Percentiles rank a stretch among this genome's conserved stretches.
These are phyloP conservation scores for Macaca mulatta DNA, from an alignment of 2,113 vertebrate species.

Conservation along the genomic window DNA sequence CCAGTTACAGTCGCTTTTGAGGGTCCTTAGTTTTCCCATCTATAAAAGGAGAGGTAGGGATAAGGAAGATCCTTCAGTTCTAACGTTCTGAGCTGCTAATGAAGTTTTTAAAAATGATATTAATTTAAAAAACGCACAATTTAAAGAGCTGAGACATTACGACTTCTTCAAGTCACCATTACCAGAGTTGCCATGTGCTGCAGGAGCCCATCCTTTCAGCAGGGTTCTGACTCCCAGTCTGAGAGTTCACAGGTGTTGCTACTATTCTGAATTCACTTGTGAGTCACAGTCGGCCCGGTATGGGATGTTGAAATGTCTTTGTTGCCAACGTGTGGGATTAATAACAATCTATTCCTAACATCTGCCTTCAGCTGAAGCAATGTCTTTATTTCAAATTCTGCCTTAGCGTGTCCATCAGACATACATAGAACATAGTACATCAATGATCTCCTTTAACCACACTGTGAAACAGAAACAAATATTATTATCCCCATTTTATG, in stretches of 20 bases:
- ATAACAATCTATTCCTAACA: conserved; percentile 53
- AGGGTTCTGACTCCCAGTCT: neutral
- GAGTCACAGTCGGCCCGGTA: conserved; percentile 18
- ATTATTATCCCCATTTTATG: neutral
- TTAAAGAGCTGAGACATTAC: neutral
- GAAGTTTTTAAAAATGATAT: neutral
- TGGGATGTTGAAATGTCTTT: conserved; percentile 5
- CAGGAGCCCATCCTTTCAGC: neutral
- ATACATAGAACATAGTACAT: neutral
- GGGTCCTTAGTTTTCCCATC: neutral
- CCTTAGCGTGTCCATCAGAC: neutral
- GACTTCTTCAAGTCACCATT: neutral
- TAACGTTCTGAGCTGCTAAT: neutral
- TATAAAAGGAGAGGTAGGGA: neutral
- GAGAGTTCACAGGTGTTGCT: neutral
- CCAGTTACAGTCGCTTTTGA: neutral
- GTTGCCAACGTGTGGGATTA: conserved; percentile 25
- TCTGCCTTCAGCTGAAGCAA: conserved; percentile 26
- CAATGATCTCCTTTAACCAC: neutral
- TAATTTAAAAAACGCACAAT: neutral
- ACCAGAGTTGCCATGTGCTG: neutral
- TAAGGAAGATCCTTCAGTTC: neutral
- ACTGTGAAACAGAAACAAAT: neutral
- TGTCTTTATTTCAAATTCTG: conserved; percentile 38
- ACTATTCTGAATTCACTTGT: conserved; percentile 23